Evolutionary conservation across 2,888 invertebrate genomes (phyloP).

Genomic region (Andrena hattorfiana): DNA sequence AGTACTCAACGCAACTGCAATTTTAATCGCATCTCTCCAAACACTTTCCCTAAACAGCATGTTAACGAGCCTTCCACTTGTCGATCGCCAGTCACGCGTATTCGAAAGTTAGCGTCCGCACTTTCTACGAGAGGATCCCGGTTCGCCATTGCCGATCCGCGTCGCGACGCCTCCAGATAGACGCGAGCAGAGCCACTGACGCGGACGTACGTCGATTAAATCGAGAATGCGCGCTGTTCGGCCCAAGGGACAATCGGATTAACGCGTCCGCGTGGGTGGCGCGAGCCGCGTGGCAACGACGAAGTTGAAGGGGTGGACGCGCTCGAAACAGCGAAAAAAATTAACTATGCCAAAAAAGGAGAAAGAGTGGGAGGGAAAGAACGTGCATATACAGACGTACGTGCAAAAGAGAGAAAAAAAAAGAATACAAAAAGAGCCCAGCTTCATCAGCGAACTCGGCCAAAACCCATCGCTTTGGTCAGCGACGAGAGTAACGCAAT

Average conservation of each 20-base stretch:
- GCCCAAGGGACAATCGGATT: not conserved
- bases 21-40: not conserved
- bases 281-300: constrained; percentile 30
- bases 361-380: constrained; percentile 5
- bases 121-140: too few relatives aligned
- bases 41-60: not conserved
- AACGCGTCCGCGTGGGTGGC: constrained; percentile 25
- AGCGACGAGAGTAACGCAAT: constrained; percentile 9
- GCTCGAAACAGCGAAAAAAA: constrained; percentile 39
- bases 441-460: constrained; percentile 26
- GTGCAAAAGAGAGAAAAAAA: not conserved
- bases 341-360: not conserved
- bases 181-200: constrained; percentile 31
- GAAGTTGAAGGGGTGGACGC: constrained; percentile 77
- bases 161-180: constrained; percentile 31
- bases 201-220: not conserved
- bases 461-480: constrained; percentile 31
- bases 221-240: not conserved
- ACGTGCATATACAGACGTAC: not conserved
- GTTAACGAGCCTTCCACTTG: too few relatives aligned
- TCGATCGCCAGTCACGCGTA: not conserved
- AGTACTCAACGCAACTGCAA: not conserved
- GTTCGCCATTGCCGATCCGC: constrained; percentile 23
- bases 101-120: too few relatives aligned
- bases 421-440: too few relatives aligned